Conservation (phyloP, 1,140 invertebrate genomes). For the Drosophila lowei region DNA sequence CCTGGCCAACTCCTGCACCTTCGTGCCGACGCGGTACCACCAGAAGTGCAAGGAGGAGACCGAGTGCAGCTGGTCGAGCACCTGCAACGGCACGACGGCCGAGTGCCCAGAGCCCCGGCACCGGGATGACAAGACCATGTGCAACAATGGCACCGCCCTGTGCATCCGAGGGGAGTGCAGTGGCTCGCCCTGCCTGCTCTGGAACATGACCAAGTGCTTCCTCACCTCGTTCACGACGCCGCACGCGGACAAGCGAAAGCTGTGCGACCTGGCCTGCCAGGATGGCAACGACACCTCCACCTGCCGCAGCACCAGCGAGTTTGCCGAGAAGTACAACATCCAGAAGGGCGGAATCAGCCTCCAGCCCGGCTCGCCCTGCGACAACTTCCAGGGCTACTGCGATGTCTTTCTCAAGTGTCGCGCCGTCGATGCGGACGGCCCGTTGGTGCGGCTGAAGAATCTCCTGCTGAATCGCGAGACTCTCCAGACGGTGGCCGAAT, state of each 20-base stretch:
- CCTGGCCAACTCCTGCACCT: conserved; percentile 90
- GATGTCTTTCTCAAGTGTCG: conserved; percentile 99
- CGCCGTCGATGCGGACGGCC: conserved; percentile 98
- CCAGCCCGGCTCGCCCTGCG: conserved; percentile 97
- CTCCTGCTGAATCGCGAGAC: conserved; percentile 96
- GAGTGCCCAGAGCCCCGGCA: conserved; percentile 92
- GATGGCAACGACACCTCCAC: conserved; percentile 89
- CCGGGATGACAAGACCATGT: conserved; percentile 92
- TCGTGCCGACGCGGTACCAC: conserved; percentile 87
- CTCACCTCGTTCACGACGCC: conserved; percentile 92
- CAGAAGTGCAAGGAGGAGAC: conserved; percentile 92
- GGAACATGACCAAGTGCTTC: conserved; percentile 97
- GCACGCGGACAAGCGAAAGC: conserved; percentile 91
- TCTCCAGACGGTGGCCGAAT: conserved; percentile 92
- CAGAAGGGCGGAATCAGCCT: conserved; percentile 94
- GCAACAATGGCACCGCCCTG: conserved; percentile 93
- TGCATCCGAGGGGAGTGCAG: conserved; percentile 97
- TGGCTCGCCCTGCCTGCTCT: conserved; percentile 97
- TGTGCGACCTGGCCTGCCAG: conserved; percentile 98
- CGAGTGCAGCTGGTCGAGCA: conserved; percentile 93
- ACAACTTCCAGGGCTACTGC: conserved; percentile 99
- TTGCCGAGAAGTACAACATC: conserved; percentile 89
- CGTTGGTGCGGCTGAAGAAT: conserved; percentile 97
- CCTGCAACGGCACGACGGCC: conserved; percentile 92
- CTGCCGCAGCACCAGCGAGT: conserved; percentile 94